These are phyloP conservation scores for Bombus sylvicola DNA, from an alignment of 1,140 invertebrate genomes.

Conservation along the genomic window DNA sequence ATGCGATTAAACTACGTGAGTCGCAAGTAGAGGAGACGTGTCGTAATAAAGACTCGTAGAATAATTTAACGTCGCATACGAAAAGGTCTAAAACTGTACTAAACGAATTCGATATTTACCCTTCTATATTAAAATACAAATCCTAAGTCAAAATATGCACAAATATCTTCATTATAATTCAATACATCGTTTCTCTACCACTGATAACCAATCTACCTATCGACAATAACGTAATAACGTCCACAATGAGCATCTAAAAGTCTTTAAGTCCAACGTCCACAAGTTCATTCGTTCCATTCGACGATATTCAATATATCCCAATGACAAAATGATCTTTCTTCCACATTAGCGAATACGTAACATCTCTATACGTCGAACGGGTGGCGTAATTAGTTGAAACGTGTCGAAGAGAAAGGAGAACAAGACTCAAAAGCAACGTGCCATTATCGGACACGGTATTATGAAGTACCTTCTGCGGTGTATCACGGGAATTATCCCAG, in stretches of 20 bases:
- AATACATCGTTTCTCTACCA: too few relatives aligned
- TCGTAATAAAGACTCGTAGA: too few relatives aligned
- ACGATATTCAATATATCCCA: neutral
- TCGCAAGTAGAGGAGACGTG: too few relatives aligned
- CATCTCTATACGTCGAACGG: neutral
- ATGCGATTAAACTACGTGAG: too few relatives aligned
- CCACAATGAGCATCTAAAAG: neutral
- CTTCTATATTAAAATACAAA: too few relatives aligned
- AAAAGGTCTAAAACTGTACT: too few relatives aligned
- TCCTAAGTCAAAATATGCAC: too few relatives aligned
- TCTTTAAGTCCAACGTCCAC: neutral
- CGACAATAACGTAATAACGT: neutral
- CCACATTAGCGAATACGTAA: neutral
- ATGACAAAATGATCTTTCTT: neutral
- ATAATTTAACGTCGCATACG: too few relatives aligned
- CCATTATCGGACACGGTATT: constrained; percentile 33
- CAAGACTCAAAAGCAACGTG: constrained; percentile 10
- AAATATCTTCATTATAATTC: too few relatives aligned
- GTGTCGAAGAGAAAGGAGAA: neutral
- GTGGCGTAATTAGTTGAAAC: constrained; percentile 18
- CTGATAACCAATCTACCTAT: too few relatives aligned
- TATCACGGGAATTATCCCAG: constrained; percentile 13
- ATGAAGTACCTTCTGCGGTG: constrained; percentile 6
- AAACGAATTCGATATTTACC: too few relatives aligned
- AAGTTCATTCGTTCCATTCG: neutral